Conservation (phyloP, 2,888 invertebrate genomes). For the Pyralis farinalis region DNA sequence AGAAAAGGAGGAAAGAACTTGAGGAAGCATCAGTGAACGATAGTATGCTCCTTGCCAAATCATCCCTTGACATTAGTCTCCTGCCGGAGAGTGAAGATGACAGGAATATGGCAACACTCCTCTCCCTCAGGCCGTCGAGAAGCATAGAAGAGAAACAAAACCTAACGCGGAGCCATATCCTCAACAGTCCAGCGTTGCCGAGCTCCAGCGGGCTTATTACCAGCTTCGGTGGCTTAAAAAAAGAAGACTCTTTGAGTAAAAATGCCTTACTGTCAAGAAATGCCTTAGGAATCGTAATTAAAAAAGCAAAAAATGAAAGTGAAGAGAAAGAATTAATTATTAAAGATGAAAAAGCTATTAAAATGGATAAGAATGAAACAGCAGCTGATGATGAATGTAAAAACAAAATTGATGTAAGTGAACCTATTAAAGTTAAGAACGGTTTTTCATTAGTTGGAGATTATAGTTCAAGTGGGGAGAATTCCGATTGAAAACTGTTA, state of each 20-base stretch:
- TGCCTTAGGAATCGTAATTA: conserved; percentile 61
- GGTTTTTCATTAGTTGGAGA: conserved; percentile 50
- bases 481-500: conserved; percentile 46
- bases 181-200: conserved; percentile 79
- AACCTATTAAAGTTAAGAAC: conserved; percentile 16
- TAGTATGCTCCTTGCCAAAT: conserved; percentile 85
- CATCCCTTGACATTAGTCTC: conserved; percentile 88
- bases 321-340: conserved; percentile 8
- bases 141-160: conserved; percentile 81
- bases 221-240: conserved; percentile 78
- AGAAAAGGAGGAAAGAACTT: conserved; percentile 87
- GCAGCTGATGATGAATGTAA: neutral
- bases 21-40: conserved; percentile 86
- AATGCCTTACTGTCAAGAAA: conserved; percentile 48
- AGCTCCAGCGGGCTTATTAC: conserved; percentile 71
- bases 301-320: conserved; percentile 27
- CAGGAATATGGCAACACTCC: conserved; percentile 87
- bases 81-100: conserved; percentile 92
- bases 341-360: conserved; percentile 5
- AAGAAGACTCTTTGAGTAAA: conserved; percentile 74
- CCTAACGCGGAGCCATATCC: conserved; percentile 68
- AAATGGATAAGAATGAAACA: neutral
- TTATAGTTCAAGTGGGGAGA: conserved; percentile 64
- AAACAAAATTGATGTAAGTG: conserved; percentile 5
- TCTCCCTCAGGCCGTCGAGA: conserved; percentile 83